Evolutionary conservation across 2,888 invertebrate species (phyloP).

Genomic region (Graphium colonna): DNA sequence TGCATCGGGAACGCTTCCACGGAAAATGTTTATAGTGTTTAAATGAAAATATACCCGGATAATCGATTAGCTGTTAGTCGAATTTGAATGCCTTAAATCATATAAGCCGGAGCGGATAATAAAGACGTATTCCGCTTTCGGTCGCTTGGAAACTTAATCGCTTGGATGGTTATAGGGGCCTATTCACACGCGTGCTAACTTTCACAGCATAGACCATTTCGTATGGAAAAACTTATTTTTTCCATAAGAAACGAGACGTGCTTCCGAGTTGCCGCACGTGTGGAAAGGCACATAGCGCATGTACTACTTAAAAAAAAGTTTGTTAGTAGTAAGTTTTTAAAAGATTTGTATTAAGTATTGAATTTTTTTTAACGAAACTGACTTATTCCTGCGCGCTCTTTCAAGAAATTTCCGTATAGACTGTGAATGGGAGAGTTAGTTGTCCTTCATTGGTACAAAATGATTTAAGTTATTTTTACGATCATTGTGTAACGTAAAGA

Average conservation of each 20-base stretch:
- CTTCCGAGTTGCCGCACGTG: slow-evolving; percentile 12
- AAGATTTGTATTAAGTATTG: slow-evolving; percentile 68
- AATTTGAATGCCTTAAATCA: slow-evolving; percentile 59
- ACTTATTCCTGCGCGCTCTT: slow-evolving; percentile 73
- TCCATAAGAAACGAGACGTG: not conserved
- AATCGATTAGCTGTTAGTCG: slow-evolving; percentile 64
- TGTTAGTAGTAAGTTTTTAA: slow-evolving; percentile 74
- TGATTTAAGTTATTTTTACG: slow-evolving; percentile 63
- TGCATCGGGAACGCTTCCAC: slow-evolving; percentile 65
- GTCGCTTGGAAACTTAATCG: slow-evolving; percentile 50
- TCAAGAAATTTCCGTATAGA: slow-evolving; percentile 48
- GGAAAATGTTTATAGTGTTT: slow-evolving; percentile 51
- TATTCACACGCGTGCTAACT: slow-evolving; percentile 15
- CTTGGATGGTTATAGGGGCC: slow-evolving; percentile 38
- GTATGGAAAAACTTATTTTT: not conserved
- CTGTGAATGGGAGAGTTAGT: slow-evolving; percentile 51
- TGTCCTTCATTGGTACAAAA: slow-evolving; percentile 76
- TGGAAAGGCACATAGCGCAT: slow-evolving; percentile 37
- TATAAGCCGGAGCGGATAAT: slow-evolving; percentile 28
- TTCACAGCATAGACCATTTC: slow-evolving; percentile 3
- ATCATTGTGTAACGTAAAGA: slow-evolving; percentile 46
- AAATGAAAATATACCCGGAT: slow-evolving; percentile 50
- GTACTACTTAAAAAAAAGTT: slow-evolving; percentile 58
- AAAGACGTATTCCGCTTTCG: slow-evolving; percentile 43
- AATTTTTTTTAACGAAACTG: slow-evolving; percentile 66